These are phyloP conservation scores for Diadromus collaris DNA, from an alignment of 2,888 invertebrate species.

Conservation along the genomic window DNA sequence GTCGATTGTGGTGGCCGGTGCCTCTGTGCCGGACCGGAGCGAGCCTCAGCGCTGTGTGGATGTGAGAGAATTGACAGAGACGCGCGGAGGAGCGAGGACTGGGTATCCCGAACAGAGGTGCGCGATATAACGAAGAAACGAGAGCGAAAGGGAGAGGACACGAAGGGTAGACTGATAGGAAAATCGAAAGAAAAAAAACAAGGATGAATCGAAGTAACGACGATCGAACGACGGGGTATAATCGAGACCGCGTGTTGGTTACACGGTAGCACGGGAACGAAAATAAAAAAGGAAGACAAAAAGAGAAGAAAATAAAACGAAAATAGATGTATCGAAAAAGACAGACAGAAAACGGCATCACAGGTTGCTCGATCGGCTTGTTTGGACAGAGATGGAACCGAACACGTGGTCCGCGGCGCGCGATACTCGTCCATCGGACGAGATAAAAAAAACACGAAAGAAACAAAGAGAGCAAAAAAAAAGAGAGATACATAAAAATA, in stretches of 20 bases:
- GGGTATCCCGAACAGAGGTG: slow-evolving; percentile 57
- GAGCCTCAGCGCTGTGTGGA: slow-evolving; percentile 23
- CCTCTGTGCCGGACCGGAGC: slow-evolving; percentile 41
- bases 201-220: slow-evolving; percentile 5
- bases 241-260: slow-evolving; percentile 2
- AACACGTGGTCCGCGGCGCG: slow-evolving; percentile 70
- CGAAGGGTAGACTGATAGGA: slow-evolving; percentile 35
- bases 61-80: slow-evolving; percentile 66
- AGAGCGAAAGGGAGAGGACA: slow-evolving; percentile 48
- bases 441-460: slow-evolving; percentile 56
- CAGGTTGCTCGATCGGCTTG: slow-evolving; percentile 62
- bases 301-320: neutral
- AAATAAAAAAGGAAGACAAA: neutral
- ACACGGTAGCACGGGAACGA: neutral
- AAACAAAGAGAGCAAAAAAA: slow-evolving; percentile 1
- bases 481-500: slow-evolving; percentile 1
- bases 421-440: slow-evolving; percentile 67
- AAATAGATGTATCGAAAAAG: neutral
- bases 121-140: slow-evolving; percentile 53
- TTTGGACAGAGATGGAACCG: slow-evolving; percentile 69
- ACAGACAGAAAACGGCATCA: slow-evolving; percentile 35
- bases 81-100: slow-evolving; percentile 43
- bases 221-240: slow-evolving; percentile 40
- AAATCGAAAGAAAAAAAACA: slow-evolving; percentile 38
- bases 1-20: slow-evolving; percentile 45